Evolutionary conservation across 2,888 invertebrate genomes (phyloP), one percentile per base, ranked within the genome.

Genomic region (Tigriopus californicus): DNA sequence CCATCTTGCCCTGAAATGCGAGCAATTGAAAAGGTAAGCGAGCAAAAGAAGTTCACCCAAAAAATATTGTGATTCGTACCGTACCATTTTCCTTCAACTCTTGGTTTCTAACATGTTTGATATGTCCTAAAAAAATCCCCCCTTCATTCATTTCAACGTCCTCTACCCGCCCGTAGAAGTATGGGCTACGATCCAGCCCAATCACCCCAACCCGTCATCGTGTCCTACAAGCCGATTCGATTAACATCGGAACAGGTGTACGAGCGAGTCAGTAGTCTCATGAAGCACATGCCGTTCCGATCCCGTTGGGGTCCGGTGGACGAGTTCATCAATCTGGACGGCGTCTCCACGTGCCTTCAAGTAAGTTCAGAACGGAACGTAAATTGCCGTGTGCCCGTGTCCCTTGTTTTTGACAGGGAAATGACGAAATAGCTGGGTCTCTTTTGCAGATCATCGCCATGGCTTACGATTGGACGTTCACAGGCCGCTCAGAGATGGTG

Each of bases 251-350:
- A 92, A 68, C 83, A 86, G 68, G 80, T 92, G 8, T 84, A 86
- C 66, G 84, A 87, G 62, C 85, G 88, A 69, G 82, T 92, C 57
- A 85, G 88, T 67, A 74, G 82, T 24, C 73, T 94, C 15, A 80
- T 89, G 66, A 81, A 84, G 66, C 72, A 80, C 60, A 78, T 85
- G 73, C 81, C 83, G 0, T 78, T 83, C 63, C 78, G 83, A 59
- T 79, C 82, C 8, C 77, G 80, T 63, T 97, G 95, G 95, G 75
- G 81, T 55, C 90, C 95, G 0, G 88, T 94, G 0, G 88, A 90
- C 68, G 83, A 89, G 65, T 76, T 95, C 33, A 72, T 87, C 62
- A 81, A 82, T 66, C 75, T 94, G 41, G 89, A 90, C 3, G 90
- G 89, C 1, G 79, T 76, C 2, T 66, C 67, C 1, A 75, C 90